Evolutionary conservation across 2,888 invertebrate genomes (phyloP).

Genomic region (Phasia obesa): DNA sequence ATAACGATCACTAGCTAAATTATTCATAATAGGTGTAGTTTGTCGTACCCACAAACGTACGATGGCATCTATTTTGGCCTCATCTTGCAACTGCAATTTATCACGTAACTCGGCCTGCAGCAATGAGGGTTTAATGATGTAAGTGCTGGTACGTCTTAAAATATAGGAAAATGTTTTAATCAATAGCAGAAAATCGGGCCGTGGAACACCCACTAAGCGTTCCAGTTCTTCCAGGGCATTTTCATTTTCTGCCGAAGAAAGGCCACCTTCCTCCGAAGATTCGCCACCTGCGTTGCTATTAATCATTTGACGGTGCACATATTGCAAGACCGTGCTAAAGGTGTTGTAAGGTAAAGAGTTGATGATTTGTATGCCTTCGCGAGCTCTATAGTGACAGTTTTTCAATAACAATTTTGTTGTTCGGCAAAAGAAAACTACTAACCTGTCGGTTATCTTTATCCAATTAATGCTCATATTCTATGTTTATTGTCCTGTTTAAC

Average conservation of each 20-base stretch:
- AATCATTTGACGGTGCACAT: constrained; percentile 81
- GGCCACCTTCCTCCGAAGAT: constrained; percentile 30
- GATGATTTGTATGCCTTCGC: constrained; percentile 82
- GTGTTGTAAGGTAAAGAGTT: constrained; percentile 80
- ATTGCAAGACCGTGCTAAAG: constrained; percentile 80
- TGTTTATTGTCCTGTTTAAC: constrained; percentile 26
- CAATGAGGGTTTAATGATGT: constrained; percentile 84
- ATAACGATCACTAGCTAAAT: constrained; percentile 81
- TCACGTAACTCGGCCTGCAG: constrained; percentile 83
- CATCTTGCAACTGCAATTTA: constrained; percentile 82
- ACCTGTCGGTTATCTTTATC: constrained; percentile 80
- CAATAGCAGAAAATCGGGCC: constrained; percentile 79
- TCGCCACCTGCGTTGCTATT: constrained; percentile 68
- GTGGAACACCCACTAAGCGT: constrained; percentile 79
- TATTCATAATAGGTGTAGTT: constrained; percentile 83
- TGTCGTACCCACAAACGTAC: constrained; percentile 84
- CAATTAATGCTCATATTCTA: constrained; percentile 76
- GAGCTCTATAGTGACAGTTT: constrained; percentile 75
- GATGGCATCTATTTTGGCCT: constrained; percentile 84
- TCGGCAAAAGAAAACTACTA: constrained; percentile 5
- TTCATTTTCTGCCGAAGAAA: constrained; percentile 76
- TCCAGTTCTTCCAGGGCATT: constrained; percentile 81
- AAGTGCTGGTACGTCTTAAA: constrained; percentile 83
- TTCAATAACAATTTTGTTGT: background rate
- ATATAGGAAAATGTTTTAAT: constrained; percentile 83